A percentile compares a stretch with the other conserved stretches of the same genome.
Conservation (phyloP, 1,140 invertebrate genomes). For the Acromyrmex echinatior region DNA sequence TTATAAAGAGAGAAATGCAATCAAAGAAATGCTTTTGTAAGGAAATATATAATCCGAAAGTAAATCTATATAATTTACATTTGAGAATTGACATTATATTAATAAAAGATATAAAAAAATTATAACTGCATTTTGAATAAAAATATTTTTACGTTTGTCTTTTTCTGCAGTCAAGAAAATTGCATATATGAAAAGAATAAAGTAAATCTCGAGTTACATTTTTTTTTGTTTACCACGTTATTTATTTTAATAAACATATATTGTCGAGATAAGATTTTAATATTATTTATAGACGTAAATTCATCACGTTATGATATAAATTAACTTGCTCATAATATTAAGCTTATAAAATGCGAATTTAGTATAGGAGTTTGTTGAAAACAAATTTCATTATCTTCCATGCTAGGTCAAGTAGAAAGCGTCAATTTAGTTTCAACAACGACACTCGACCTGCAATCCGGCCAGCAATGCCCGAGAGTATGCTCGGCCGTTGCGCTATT, state of each 20-base stretch:
- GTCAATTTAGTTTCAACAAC: conserved; percentile 28
- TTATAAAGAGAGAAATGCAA: conserved; percentile 37
- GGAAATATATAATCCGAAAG: not conserved
- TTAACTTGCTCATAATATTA: not conserved
- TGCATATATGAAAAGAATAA: not conserved
- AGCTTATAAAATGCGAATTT: not conserved
- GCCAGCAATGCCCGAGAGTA: conserved; percentile 25
- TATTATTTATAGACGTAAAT: not conserved
- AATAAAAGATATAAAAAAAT: not conserved
- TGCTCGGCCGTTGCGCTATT: conserved; percentile 48
- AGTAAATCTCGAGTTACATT: not conserved
- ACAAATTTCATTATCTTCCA: conserved; percentile 25
- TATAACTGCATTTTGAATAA: not conserved
- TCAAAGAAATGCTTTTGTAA: conserved; percentile 21
- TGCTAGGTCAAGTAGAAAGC: conserved; percentile 9
- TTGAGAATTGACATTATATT: too few species aligned
- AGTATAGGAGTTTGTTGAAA: conserved; percentile 9
- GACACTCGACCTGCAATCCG: conserved; percentile 49
- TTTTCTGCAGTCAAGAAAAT: not conserved
- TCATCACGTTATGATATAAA: not conserved
- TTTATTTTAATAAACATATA: not conserved
- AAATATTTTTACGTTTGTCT: not conserved
- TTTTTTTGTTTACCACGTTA: not conserved
- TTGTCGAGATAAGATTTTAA: not conserved
- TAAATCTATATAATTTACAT: not conserved